Percentiles rank a stretch among this genome's conserved stretches.
These are phyloP conservation scores for Ptilodon capucinus DNA, from an alignment of 2,888 invertebrate species.

Conservation along the genomic window DNA sequence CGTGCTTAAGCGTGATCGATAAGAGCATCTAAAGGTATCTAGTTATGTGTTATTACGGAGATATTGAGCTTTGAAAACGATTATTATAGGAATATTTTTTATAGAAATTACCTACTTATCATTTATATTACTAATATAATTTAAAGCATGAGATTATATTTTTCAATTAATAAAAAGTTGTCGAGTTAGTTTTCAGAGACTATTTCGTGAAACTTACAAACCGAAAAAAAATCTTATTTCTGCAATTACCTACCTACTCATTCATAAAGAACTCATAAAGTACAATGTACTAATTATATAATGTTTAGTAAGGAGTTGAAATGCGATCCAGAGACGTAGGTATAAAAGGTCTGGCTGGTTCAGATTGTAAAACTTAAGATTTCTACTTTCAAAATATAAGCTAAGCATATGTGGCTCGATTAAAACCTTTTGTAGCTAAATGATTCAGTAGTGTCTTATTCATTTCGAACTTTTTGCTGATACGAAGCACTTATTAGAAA, in stretches of 20 bases:
- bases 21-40: neutral
- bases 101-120: too few species aligned
- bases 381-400: conserved; percentile 27
- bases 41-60: neutral
- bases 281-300: conserved; percentile 18
- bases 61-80: neutral
- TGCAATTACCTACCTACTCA: conserved; percentile 26
- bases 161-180: too few species aligned
- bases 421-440: conserved; percentile 19
- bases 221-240: conserved; percentile 37
- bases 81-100: neutral
- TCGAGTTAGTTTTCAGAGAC: too few species aligned
- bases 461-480: too few species aligned
- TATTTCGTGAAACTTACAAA: too few species aligned
- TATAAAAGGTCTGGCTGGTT: conserved; percentile 47
- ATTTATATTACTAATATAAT: too few species aligned
- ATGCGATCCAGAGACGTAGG: conserved; percentile 20
- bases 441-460: conserved; percentile 7
- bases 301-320: conserved; percentile 8
- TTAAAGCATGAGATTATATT: too few species aligned
- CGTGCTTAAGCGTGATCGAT: neutral
- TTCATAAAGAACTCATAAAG: conserved; percentile 8
- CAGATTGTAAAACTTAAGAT: conserved; percentile 42
- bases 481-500: too few species aligned
- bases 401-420: conserved; percentile 18